Base-by-base conservation (phyloP, 2,888 invertebrate genomes). In the Scaptodrosophila latifasciaeformis region DNA sequence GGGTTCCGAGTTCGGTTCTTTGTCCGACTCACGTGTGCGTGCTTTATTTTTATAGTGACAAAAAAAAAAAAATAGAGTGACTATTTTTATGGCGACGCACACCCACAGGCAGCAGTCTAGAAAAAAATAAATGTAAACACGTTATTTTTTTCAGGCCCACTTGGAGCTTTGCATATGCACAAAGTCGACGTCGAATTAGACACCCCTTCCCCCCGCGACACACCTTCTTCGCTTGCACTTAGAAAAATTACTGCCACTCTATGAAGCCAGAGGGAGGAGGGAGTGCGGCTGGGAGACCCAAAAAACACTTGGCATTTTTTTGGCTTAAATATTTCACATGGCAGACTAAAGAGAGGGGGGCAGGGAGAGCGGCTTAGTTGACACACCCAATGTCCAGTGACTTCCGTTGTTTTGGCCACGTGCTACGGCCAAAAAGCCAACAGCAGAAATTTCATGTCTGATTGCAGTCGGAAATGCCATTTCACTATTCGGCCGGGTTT, bases 401-500 rank as follows among this genome's bases (percentile, higher is more conserved):
- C 54, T 58, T 59, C 57, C 57, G 67, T 37, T 42, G 53, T 47
- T 53, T 39, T 35, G 18, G 24, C 35, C 29, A 18, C 24, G 24
- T 18, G 17, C 29, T 18, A 27, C 13, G 17, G 37, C 6, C 17
- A 13, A 4, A n/a, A n/a, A n/a, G n/a, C n/a, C n/a, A n/a, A n/a
- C n/a, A n/a, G n/a, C n/a, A n/a, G n/a, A 10, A 17, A 2, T 49
- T 69, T 59, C 60, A 67, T 70, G 70, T 69, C 58, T 69, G 56
- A 65, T 60, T 62, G 66, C 68, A 68, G 70, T 70, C 74, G 68
- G 74, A 71, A 65, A 70, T 74, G 75, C 45, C 62, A 65, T 59
- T 64, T 54, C 66, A 56, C 61, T 58, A 54, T 60, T 67, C 67
- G 65, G 54, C 62, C 67, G 69, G 62, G 58, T 62, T 69, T 70